Evolutionary conservation across 2,888 invertebrate species (phyloP).

Genomic region (Baccha elongata): DNA sequence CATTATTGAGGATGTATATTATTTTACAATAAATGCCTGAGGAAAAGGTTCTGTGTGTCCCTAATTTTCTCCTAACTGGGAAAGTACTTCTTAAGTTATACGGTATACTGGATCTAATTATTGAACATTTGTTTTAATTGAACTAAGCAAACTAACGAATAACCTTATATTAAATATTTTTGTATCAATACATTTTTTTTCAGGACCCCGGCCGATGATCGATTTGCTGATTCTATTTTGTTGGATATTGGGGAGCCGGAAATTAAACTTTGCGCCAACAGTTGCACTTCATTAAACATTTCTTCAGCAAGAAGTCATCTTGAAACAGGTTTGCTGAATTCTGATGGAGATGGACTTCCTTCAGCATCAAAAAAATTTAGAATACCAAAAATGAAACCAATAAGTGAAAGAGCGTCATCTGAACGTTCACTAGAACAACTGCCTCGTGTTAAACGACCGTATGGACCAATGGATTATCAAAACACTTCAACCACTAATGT

Average conservation of each 20-base stretch:
- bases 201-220: slow-evolving; percentile 75
- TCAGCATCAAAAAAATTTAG: slow-evolving; percentile 32
- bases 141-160: no score
- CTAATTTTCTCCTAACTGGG: no score
- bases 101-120: no score
- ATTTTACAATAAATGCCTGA: no score
- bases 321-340: slow-evolving; percentile 12
- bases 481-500: not conserved
- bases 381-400: slow-evolving; percentile 35
- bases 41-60: no score
- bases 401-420: not conserved
- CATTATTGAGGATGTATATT: no score
- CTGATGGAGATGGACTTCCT: slow-evolving; percentile 23
- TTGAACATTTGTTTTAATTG: no score
- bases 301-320: slow-evolving; percentile 30
- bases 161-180: not conserved
- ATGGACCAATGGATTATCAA: not conserved
- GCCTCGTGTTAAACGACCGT: not conserved
- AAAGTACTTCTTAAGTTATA: no score
- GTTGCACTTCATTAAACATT: not conserved
- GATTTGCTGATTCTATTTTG: slow-evolving; percentile 63
- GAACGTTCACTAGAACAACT: slow-evolving; percentile 4
- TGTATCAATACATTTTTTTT: slow-evolving; percentile 9
- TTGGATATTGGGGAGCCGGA: slow-evolving; percentile 3
- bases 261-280: not conserved